Conservation (phyloP, 2,888 invertebrate genomes). For the Ectemnius continuus region DNA sequence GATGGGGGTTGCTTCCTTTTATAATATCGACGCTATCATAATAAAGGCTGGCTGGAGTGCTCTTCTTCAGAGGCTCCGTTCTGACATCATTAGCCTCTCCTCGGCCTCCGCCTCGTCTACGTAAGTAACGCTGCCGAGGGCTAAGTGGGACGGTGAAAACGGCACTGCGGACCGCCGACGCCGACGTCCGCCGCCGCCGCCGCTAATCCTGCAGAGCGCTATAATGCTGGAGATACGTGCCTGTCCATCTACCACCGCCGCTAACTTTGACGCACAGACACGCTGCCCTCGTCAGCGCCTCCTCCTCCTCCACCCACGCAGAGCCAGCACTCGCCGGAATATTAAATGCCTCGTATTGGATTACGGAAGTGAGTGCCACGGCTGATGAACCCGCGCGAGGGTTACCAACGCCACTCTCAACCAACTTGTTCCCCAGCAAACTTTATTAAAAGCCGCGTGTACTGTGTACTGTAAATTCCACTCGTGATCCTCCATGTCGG, state of each 20-base stretch:
- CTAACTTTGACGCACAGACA: slow-evolving; percentile 13
- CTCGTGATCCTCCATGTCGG: no score
- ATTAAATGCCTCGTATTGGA: slow-evolving; percentile 19
- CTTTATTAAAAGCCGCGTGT: no score
- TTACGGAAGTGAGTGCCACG: slow-evolving; percentile 11
- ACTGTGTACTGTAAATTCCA: no score
- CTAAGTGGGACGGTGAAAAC: slow-evolving; percentile 28
- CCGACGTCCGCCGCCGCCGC: slow-evolving; percentile 8
- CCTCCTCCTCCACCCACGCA: neutral
- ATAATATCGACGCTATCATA: neutral
- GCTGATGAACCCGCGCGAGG: no score
- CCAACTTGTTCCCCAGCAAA: no score
- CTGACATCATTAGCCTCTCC: slow-evolving; percentile 30
- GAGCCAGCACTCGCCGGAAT: slow-evolving; percentile 20
- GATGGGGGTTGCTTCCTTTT: neutral
- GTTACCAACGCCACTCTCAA: no score
- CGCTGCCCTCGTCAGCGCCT: no score
- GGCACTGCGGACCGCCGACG: slow-evolving; percentile 6
- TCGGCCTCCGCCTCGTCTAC: slow-evolving; percentile 8
- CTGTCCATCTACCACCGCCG: slow-evolving; percentile 6
- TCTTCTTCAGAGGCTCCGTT: slow-evolving; percentile 7
- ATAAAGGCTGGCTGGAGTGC: slow-evolving; percentile 2
- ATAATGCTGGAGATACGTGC: slow-evolving; percentile 12
- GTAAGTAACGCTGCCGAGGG: slow-evolving; percentile 28
- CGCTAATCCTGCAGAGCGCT: slow-evolving; percentile 25